Evolutionary conservation across 30 jellyfish, hydroid and myxozoan genomes (phyloP).

Genomic region (Rhopilema esculentum): DNA sequence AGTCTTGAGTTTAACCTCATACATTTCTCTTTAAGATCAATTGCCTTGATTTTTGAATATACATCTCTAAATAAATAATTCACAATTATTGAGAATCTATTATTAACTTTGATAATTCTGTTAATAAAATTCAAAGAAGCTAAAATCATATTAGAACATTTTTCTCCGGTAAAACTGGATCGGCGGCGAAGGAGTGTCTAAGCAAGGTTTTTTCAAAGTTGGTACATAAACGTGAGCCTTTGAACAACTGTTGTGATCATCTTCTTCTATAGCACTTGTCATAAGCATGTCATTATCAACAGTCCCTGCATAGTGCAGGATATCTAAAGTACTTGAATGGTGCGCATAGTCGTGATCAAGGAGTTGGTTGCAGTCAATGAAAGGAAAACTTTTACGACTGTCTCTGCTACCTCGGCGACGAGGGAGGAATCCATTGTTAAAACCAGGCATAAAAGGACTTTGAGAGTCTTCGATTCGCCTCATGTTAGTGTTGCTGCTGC

Average conservation of each 20-base stretch:
- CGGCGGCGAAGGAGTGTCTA: constrained; percentile 66
- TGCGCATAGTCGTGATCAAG: constrained; percentile 60
- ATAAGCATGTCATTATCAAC: not conserved
- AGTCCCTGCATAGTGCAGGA: constrained; percentile 60
- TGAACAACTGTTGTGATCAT: constrained; percentile 6
- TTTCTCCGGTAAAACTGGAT: constrained; percentile 53
- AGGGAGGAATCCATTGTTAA: constrained; percentile 29
- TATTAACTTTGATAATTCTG: not conserved
- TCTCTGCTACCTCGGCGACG: constrained; percentile 35
- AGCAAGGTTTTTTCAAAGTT: constrained; percentile 43
- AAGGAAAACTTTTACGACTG: not conserved
- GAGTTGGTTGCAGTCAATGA: not conserved
- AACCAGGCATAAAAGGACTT: not conserved
- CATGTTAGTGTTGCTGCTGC: not conserved
- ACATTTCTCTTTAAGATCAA: too few species aligned
- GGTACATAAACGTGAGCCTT: constrained; percentile 4
- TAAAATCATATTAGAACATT: constrained; percentile 51
- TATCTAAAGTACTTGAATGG: constrained; percentile 40
- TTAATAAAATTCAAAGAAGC: not conserved
- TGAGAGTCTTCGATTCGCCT: constrained; percentile 1
- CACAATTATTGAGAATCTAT: not conserved
- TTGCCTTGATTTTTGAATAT: too few species aligned
- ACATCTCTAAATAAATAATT: too few species aligned
- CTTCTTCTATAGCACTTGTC: not conserved
- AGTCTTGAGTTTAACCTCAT: too few species aligned